Evolutionary conservation across 1,140 invertebrate species (phyloP).

Genomic region (Alviniconcha marisindica): DNA sequence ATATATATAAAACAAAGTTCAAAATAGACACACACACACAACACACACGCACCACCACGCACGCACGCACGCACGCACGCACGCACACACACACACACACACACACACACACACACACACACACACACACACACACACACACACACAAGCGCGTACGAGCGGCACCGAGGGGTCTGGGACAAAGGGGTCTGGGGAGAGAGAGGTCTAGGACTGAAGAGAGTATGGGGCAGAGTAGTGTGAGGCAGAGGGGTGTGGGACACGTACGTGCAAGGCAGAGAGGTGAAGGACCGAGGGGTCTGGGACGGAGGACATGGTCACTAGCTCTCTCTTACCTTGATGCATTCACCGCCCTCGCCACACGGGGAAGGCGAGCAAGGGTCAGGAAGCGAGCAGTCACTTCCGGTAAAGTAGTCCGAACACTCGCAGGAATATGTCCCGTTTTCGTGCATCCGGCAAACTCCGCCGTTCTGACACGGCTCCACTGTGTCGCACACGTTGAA

Average conservation of each 20-base stretch:
- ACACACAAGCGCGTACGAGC: slow-evolving; percentile 3
- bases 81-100: neutral
- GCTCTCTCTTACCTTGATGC: slow-evolving; percentile 47
- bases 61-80: too few species aligned
- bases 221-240: too few species aligned
- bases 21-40: too few species aligned
- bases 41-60: too few species aligned
- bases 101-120: slow-evolving; percentile 5
- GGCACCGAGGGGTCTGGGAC: too few species aligned
- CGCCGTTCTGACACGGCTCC: slow-evolving; percentile 92
- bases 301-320: too few species aligned
- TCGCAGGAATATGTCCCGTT: slow-evolving; percentile 56
- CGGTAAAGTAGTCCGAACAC: slow-evolving; percentile 87
- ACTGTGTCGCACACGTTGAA: slow-evolving; percentile 69
- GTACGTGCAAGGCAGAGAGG: neutral
- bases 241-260: neutral
- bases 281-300: neutral
- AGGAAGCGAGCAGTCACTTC: slow-evolving; percentile 47
- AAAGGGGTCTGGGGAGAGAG: too few species aligned
- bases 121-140: slow-evolving; percentile 27
- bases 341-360: slow-evolving; percentile 72
- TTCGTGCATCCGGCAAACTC: slow-evolving; percentile 82
- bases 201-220: too few species aligned
- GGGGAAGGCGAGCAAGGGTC: slow-evolving; percentile 60
- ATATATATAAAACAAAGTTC: too few species aligned